Conservation (phyloP, 1,140 invertebrate species). For the Geopemphigus sp. region DNA sequence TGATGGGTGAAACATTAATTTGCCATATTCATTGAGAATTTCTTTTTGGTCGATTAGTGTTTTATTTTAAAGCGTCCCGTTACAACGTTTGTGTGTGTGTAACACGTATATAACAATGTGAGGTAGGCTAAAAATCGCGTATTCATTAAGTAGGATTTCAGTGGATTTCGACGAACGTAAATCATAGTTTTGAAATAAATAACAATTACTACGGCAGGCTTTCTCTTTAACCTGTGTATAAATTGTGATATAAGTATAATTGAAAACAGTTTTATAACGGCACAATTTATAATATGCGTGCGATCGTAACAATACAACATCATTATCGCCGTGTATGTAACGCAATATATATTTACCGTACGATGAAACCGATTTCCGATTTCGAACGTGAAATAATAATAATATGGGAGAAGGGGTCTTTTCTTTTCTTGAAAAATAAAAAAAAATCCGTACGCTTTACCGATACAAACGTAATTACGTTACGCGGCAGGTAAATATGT, state of each 20-base stretch:
- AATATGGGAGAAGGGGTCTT: too few species aligned
- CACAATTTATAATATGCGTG: background rate
- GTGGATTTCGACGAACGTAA: background rate
- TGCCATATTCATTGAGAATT: constrained; percentile 14
- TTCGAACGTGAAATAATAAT: too few species aligned
- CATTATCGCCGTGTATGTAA: background rate
- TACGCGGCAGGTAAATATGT: too few species aligned
- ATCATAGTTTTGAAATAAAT: background rate
- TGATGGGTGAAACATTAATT: background rate
- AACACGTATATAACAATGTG: background rate
- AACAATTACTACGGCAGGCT: background rate
- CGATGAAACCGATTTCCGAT: too few species aligned
- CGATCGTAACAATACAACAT: background rate
- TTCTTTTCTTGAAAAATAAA: too few species aligned
- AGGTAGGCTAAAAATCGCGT: background rate
- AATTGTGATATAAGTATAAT: too few species aligned
- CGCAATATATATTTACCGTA: too few species aligned
- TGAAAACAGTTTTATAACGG: too few species aligned
- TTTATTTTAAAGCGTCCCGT: constrained; percentile 5
- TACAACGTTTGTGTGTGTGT: too few species aligned
- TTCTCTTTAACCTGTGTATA: background rate
- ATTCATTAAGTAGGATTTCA: background rate
- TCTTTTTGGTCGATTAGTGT: too few species aligned
- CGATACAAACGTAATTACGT: too few species aligned
- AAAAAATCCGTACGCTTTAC: too few species aligned